Evolutionary conservation across 2,113 vertebrate species (phyloP), one percentile per base, ranked within the genome.

Genomic region (Rhagologus leucostigma): DNA sequence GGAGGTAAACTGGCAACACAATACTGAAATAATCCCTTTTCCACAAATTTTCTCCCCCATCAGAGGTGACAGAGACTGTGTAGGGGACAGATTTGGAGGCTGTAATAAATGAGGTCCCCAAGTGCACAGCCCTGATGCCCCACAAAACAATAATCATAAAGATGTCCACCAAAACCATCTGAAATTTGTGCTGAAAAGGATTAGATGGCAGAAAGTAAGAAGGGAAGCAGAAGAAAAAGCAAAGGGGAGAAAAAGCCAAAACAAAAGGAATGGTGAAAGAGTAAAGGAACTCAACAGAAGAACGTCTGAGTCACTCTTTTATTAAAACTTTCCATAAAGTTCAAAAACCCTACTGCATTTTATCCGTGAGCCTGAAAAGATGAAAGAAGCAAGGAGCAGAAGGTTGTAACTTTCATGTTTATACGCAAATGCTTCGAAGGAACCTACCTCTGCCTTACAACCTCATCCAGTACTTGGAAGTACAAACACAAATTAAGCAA

Each of bases 321-420:
- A 87, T 44, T 75, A 90, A 85, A 95, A 93, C 81, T 88, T 95
- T 52, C 82, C 84, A n/a, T 55, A 49, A 93, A 90, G 83, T 91
- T 86, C 83, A 94, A 88, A 94, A 91, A 42, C 26, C 44, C 50
- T 84, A 71, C 47, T 50, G 37, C 69, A 95, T 96, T 95, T 93
- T 96, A 92, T 96, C 89, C 88, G 44, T 90, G 77, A 91, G 79
- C 33, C 53, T 92, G 87, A 39, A 96, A 91, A 97, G 85, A 96
- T 91, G 91, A 95, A 96, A 97, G 84, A 33, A 93, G 18, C 59
- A 89, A 77, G 87, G 74, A 89, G 80, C 76, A 89, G 65, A 92
- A 96, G 56, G 78, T 90, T 95, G 77, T 97, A 97, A 90, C 95
- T 97, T 97, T 97, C 90, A 96, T 94, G 93, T 95, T 97, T 93